A percentile compares a stretch with the other conserved stretches of the same genome.
phyloP scores from a whole-genome alignment of 2,888 invertebrate genomes.

The Enchytraeus crypticus region DNA sequence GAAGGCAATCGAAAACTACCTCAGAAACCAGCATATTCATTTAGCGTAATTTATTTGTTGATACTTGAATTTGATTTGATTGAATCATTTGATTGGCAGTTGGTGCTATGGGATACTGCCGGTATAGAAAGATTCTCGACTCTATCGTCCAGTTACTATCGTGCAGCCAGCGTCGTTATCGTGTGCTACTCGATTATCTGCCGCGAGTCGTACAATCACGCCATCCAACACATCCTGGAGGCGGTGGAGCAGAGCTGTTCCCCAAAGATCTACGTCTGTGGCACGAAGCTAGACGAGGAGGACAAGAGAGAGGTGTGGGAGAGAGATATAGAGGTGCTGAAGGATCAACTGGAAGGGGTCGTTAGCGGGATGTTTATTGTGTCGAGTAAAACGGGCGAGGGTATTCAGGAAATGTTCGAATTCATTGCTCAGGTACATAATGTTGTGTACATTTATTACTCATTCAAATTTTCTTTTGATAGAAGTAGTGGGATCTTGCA shows the following conservation, averaged over 20 bases:
- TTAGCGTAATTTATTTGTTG: too few species aligned
- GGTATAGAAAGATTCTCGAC: conserved; percentile 93
- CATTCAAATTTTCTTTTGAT: too few species aligned
- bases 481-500: too few species aligned
- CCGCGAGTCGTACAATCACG: conserved; percentile 79
- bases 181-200: conserved; percentile 83
- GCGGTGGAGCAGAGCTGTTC: conserved; percentile 88
- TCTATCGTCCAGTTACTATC: conserved; percentile 87
- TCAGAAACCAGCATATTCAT: too few species aligned
- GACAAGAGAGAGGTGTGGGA: conserved; percentile 49
- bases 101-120: conserved; percentile 92
- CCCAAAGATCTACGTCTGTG: conserved; percentile 87
- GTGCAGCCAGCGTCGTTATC: conserved; percentile 87
- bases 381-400: conserved; percentile 77
- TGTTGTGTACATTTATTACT: too few species aligned
- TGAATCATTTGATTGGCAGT: conserved; percentile 51
- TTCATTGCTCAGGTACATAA: conserved; percentile 65
- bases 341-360: conserved; percentile 75
- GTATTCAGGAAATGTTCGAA: conserved; percentile 79
- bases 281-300: conserved; percentile 73
- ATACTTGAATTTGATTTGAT: too few species aligned
- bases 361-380: conserved; percentile 80
- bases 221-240: conserved; percentile 84
- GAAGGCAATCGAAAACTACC: too few species aligned
- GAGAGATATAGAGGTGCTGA: conserved; percentile 55